Evolutionary conservation across 2,113 vertebrate species (phyloP).

Genomic region (Eretmochelys imbricata): DNA sequence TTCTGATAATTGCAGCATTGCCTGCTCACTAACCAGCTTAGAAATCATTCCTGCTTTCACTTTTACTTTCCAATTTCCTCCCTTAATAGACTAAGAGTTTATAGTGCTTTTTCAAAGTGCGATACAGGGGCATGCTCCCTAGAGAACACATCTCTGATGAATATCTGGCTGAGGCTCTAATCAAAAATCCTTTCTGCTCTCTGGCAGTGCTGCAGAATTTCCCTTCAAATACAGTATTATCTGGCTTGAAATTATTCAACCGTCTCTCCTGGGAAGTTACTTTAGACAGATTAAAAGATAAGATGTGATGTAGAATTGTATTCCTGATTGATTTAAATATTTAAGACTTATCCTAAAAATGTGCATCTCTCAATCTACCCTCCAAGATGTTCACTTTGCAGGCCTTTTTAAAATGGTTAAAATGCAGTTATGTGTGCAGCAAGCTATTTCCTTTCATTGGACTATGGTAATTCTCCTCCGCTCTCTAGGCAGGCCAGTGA

Average conservation of each 20-base stretch:
- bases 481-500: neutral
- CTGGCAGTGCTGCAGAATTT: slow-evolving; percentile 46
- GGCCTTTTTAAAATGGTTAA: neutral
- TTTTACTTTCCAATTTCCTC: slow-evolving; percentile 16
- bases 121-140: neutral
- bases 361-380: neutral
- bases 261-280: slow-evolving; percentile 54
- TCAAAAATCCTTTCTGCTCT: slow-evolving; percentile 38
- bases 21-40: neutral
- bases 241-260: slow-evolving; percentile 53
- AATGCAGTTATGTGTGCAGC: neutral
- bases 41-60: neutral
- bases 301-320: slow-evolving; percentile 52
- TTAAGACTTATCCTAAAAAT: slow-evolving; percentile 62
- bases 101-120: slow-evolving; percentile 28
- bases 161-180: slow-evolving; percentile 49
- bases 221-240: slow-evolving; percentile 35
- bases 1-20: neutral
- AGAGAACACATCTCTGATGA: slow-evolving; percentile 33
- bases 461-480: neutral
- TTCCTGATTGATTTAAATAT: slow-evolving; percentile 37
- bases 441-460: neutral
- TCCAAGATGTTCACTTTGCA: neutral
- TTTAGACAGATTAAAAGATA: slow-evolving; percentile 64
- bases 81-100: neutral